Conservation (phyloP, 2,113 vertebrate genomes). For the Cyrtonyx montezumae region DNA sequence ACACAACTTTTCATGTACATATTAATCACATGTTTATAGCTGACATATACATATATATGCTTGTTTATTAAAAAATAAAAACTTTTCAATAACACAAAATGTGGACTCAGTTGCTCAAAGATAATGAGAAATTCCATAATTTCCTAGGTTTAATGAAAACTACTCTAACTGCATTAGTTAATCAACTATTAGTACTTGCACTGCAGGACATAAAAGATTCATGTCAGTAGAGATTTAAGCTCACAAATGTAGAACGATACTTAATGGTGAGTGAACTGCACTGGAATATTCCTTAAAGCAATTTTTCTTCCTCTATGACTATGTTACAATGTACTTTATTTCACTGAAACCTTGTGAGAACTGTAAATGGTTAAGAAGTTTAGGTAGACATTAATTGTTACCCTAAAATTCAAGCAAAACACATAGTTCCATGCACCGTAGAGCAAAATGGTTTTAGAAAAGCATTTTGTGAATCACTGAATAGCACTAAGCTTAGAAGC, state of each 20-base stretch:
- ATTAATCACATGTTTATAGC: background rate
- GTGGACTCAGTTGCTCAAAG: background rate
- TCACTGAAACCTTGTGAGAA: background rate
- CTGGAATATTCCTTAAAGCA: constrained; percentile 39
- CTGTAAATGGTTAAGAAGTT: background rate
- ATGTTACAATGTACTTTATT: background rate
- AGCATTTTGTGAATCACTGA: background rate
- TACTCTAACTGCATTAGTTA: constrained; percentile 26
- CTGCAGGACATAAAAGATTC: constrained; percentile 57
- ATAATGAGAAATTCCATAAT: background rate
- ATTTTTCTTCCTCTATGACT: background rate
- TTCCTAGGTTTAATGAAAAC: constrained; percentile 24
- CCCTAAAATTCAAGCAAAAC: background rate
- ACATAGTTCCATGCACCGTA: background rate
- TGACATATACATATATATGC: background rate
- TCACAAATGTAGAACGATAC: constrained; percentile 33
- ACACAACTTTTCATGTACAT: background rate
- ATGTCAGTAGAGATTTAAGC: constrained; percentile 53
- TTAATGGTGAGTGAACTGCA: constrained; percentile 51
- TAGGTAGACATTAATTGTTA: background rate
- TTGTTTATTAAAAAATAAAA: background rate
- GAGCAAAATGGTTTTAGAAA: background rate
- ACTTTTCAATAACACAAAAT: background rate
- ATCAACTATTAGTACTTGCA: constrained; percentile 42
- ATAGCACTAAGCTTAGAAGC: background rate